Percentiles rank a stretch among this genome's conserved stretches.
phyloP scores from a whole-genome alignment of 2,797 vertebrate species.

The Cottoperca gobio region DNA sequence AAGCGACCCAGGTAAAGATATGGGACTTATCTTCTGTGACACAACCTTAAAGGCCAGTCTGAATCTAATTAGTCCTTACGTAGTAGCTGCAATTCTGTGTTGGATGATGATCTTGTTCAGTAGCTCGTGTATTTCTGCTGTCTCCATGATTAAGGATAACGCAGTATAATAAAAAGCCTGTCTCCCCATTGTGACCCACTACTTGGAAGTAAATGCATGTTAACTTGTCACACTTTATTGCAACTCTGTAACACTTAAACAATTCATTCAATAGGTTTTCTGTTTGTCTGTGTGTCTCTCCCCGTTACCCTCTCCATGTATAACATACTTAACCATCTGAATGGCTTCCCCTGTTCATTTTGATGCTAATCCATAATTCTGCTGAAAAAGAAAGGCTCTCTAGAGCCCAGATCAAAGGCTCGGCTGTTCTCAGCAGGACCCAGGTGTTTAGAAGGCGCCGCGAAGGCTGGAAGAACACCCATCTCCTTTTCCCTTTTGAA shows the following conservation, averaged over 20 bases:
- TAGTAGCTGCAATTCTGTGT: neutral
- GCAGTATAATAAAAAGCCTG: slow-evolving; percentile 12
- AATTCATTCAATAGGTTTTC: neutral
- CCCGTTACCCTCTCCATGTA: neutral
- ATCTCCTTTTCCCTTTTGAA: slow-evolving; percentile 39
- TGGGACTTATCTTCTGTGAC: neutral
- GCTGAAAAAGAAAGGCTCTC: slow-evolving; percentile 51
- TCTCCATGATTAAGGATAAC: neutral
- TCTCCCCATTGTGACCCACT: neutral
- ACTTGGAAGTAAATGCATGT: neutral
- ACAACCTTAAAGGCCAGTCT: neutral
- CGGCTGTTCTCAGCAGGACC: slow-evolving; percentile 34
- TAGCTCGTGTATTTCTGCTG: slow-evolving; percentile 1
- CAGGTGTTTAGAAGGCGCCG: slow-evolving; percentile 61
- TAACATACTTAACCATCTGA: slow-evolving; percentile 30
- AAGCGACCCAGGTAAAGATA: neutral
- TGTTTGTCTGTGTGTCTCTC: neutral
- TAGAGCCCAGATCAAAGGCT: slow-evolving; percentile 69
- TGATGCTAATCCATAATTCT: slow-evolving; percentile 70
- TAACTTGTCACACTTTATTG: too few species aligned
- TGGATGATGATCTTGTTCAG: neutral
- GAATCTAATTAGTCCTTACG: neutral
- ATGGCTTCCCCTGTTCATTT: slow-evolving; percentile 42
- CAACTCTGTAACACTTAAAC: neutral
- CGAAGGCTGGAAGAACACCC: slow-evolving; percentile 39